Evolutionary conservation across 2,797 vertebrate species (phyloP).

Genomic region (Labeo calbasu): DNA sequence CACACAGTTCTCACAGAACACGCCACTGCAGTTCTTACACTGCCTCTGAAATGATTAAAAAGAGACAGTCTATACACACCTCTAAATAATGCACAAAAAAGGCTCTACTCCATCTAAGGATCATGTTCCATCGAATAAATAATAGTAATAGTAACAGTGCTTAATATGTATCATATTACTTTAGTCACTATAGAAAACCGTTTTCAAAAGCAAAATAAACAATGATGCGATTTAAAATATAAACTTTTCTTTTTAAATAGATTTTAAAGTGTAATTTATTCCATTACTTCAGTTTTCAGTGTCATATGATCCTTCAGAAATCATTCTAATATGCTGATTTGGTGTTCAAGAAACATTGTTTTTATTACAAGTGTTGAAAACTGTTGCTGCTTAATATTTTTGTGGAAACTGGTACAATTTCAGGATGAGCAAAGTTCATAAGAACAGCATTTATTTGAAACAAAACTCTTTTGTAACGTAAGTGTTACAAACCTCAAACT

Average conservation of each 20-base stretch:
- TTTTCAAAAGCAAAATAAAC: no score
- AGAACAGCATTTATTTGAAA: neutral
- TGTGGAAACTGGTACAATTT: neutral
- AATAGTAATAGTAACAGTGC: neutral
- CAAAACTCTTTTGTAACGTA: neutral
- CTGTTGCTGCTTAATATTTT: neutral
- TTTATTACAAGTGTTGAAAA: neutral
- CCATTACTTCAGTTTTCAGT: no score
- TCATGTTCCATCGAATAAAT: neutral
- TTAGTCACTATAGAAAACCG: no score
- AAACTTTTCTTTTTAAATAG: no score
- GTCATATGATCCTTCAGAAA: neutral
- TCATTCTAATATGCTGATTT: neutral
- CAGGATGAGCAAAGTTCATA: neutral
- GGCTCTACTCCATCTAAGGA: neutral
- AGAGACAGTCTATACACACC: neutral
- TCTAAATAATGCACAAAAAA: neutral
- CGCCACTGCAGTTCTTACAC: conserved; percentile 87
- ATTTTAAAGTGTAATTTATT: no score
- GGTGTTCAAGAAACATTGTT: neutral
- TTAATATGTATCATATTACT: neutral
- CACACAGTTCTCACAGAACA: conserved; percentile 86
- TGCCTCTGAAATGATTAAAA: conserved; percentile 73
- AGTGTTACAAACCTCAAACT: neutral
- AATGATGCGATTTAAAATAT: no score